Evolutionary conservation across 2,888 invertebrate species (phyloP).

Genomic region (Pharmacophagus antenor): DNA sequence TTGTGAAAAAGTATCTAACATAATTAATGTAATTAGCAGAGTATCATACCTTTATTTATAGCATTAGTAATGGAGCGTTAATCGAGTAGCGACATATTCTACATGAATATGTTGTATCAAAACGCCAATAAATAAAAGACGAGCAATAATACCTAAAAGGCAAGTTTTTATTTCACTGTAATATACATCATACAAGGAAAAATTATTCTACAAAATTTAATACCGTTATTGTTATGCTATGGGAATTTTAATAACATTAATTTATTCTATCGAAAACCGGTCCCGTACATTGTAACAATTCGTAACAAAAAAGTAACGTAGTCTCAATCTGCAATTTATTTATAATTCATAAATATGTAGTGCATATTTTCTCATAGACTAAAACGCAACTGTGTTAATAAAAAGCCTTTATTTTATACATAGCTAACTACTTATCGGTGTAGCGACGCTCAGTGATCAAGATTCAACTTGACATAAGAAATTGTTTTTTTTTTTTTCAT

Average conservation of each 20-base stretch:
- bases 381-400: background rate
- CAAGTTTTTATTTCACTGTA: background rate
- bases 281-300: background rate
- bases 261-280: background rate
- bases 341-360: slow-evolving; percentile 7
- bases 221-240: slow-evolving; percentile 5
- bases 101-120: no score
- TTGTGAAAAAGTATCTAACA: background rate
- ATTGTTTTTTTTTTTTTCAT: slow-evolving; percentile 18
- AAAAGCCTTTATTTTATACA: background rate
- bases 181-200: background rate
- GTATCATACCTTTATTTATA: background rate
- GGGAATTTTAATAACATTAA: slow-evolving; percentile 3
- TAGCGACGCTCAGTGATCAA: background rate
- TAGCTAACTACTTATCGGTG: background rate
- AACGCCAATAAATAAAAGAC: no score
- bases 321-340: slow-evolving; percentile 9
- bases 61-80: no score
- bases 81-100: no score
- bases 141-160: no score
- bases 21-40: background rate
- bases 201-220: background rate
- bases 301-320: background rate
- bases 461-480: background rate
- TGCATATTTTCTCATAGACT: slow-evolving; percentile 1